Base-by-base conservation (phyloP, 2,113 vertebrate species). In the Camelus bactrianus region DNA sequence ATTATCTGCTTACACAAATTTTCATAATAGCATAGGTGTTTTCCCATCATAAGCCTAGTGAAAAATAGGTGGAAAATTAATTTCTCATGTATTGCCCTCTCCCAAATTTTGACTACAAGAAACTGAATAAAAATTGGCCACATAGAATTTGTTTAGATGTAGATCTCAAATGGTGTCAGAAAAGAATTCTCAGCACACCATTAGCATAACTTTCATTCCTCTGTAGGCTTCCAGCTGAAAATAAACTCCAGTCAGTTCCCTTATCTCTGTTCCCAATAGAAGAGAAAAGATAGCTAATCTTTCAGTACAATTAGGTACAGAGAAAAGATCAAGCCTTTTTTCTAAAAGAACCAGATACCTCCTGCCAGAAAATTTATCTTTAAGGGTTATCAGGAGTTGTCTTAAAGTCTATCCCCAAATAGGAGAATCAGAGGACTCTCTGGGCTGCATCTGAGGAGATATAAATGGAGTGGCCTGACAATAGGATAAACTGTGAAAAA, bases 281-380 rank as follows among this genome's bases (percentile, higher is more conserved):
- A 93, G n/a, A 82, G 38, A 72, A 95, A 93, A 89, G 56, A 62
- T 81, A 91, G 56, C 67, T 91, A 72, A 94, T 93, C 81, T 91
- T 90, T 96, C 89, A 35, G n/a, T 91, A 73, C 85, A 93, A 89
- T 94, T 94, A 96, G 52, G 19, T 85, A 19, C 26, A 88, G 8
- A 89, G 82, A 85, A 93, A 91, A 96, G 38, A 97, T 95, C 54
- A 95, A 96, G 62, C 1, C 10, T 93, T 69, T 95, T 95, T 93
- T 65, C 70, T 89, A 62, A 96, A 95, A 73, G 19, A 67, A 30
- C 30, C 69, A 58, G 19, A 86, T 64, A 72, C 14, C 20, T 93
- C n/a, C 35, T 93, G 67, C 56, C 56, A 96, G 79, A 83, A 95
- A 87, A 88, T 67, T 8, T 93, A 87, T 96, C 64, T 70, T 76